Base-by-base conservation (phyloP, 2,113 vertebrate species). In the Puffinus mauretanicus region DNA sequence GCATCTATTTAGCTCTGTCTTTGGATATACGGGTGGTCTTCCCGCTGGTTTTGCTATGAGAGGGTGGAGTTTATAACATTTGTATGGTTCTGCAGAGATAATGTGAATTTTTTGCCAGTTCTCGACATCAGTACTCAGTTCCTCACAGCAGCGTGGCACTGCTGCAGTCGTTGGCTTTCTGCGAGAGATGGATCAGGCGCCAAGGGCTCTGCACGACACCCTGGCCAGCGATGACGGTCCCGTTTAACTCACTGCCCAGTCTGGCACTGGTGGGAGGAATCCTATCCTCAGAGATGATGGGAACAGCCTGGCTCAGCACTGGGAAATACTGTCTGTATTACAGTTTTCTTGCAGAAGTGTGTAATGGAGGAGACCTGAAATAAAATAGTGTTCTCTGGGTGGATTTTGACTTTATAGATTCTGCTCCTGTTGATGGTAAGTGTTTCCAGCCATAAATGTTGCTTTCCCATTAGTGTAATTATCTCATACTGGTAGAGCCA, bases 391-490 rank as follows among this genome's bases (percentile, higher is more conserved):
- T 34, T 73, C 38, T 76, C 49, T n/a, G 51, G 10, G 38, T 81
- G 47, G 42, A 60, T 77, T 83, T 86, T 78, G 20, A 13, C 62
- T 71, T 84, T 29, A 38, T 2, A 54, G 51, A 38, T 88, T 78
- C 79, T 88, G 46, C 27, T 92, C 3, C 69, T 67, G 22, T 60
- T 64, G 77, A 60, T 55, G 36, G 24, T 34, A 46, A 49, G 30
- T 32, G 36, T 95, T 94, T 94, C 71, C 51, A 88, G 1, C 32
- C 2, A 0, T 47, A 72, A 93, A 38, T 29, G 51, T 69, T 55
- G 51, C 88, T 93, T 94, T 91, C 46, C 82, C 67, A 3, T 52
- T 84, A 75, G 18, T 49, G 64, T 65, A 90, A 96, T 88, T 86
- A 60, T 40, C 69, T 79, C 52, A 64, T 65, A 86, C 32, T 71